Evolutionary conservation across 2,113 vertebrate species (phyloP).

Genomic region (Daubentonia madagascariensis): DNA sequence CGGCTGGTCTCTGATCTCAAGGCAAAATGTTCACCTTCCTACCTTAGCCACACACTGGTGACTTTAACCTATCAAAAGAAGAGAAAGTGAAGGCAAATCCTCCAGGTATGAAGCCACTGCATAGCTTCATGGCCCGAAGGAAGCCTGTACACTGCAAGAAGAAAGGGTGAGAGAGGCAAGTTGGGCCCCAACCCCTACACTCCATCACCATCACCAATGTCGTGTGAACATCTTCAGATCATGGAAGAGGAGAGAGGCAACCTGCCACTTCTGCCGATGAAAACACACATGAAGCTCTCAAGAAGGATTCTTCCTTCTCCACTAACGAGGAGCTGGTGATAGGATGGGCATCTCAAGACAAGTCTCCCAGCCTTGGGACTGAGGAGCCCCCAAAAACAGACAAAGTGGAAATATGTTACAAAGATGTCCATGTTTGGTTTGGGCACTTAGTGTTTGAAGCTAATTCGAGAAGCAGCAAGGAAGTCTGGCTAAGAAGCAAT

Average conservation of each 20-base stretch:
- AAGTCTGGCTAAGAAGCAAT: background rate
- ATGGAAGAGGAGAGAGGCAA: background rate
- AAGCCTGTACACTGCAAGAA: background rate
- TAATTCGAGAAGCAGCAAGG: background rate
- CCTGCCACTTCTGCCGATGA: background rate
- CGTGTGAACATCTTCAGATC: background rate
- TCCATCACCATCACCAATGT: background rate
- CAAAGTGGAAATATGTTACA: background rate
- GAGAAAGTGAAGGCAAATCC: background rate
- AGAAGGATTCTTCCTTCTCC: background rate
- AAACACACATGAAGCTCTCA: background rate
- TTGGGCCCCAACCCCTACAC: background rate
- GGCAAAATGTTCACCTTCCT: background rate
- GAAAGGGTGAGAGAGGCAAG: background rate
- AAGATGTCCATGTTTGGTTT: background rate
- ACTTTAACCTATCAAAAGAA: background rate
- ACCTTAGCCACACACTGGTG: background rate
- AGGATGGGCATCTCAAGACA: background rate
- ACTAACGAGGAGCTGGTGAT: background rate
- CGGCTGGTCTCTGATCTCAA: background rate
- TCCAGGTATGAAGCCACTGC: background rate
- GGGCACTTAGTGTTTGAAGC: constrained; percentile 2
- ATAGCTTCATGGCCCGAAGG: background rate
- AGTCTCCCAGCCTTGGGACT: background rate
- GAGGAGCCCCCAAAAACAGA: background rate